phyloP scores from a whole-genome alignment of 2,113 vertebrate genomes.

The Bujurquina vittata region DNA sequence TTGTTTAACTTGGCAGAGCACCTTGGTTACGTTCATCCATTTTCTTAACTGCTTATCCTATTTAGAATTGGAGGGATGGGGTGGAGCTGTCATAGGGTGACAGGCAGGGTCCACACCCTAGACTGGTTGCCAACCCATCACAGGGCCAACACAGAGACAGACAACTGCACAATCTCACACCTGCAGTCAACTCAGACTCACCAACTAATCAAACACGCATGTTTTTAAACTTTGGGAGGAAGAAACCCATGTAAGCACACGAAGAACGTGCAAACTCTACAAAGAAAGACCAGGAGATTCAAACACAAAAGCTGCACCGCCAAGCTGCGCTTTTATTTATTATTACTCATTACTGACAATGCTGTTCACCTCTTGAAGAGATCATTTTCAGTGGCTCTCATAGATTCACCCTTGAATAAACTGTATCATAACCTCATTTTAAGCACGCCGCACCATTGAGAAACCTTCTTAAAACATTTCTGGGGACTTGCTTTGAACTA shows the following conservation, averaged over 20 bases:
- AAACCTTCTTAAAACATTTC: not conserved
- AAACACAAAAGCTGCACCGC: not conserved
- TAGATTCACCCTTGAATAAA: not conserved
- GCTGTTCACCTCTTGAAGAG: not conserved
- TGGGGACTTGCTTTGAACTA: not conserved
- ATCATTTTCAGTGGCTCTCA: not conserved
- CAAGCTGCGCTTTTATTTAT: not conserved
- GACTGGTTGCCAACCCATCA: not conserved
- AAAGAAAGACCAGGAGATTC: not conserved
- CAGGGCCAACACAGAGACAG: not conserved
- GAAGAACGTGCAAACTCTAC: not conserved
- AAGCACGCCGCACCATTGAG: not conserved
- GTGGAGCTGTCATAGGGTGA: not conserved
- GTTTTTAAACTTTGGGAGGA: not conserved
- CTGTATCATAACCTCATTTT: not conserved
- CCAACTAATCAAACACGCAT: not conserved
- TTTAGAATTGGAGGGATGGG: not conserved
- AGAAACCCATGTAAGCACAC: not conserved
- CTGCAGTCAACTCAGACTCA: not conserved
- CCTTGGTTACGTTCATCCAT: not conserved
- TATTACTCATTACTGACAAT: not conserved
- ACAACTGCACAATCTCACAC: not conserved
- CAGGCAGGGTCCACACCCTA: not conserved
- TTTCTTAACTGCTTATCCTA: not conserved
- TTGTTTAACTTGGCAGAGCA: conserved; percentile 6